Percentiles rank a stretch among this genome's conserved stretches.
phyloP scores from a whole-genome alignment of 1,140 invertebrate species.

The Eulimnadia texana region DNA sequence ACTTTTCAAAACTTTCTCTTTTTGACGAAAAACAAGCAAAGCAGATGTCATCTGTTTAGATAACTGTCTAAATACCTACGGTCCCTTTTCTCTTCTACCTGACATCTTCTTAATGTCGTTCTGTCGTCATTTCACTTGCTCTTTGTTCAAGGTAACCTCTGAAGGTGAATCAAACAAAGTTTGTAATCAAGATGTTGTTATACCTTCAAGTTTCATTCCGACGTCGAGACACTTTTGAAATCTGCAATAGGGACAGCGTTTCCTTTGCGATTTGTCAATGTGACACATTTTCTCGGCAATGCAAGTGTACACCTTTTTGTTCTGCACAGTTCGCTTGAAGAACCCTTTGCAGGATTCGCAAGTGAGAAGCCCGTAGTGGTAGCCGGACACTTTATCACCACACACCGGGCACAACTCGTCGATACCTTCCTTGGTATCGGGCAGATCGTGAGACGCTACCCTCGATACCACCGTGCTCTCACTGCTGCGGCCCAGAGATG shows the following conservation, averaged over 20 bases:
- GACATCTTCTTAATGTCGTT: too few species aligned
- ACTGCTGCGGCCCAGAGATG: background rate
- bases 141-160: too few species aligned
- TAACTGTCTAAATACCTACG: background rate
- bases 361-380: slow-evolving; percentile 97
- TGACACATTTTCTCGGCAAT: slow-evolving; percentile 92
- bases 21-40: background rate
- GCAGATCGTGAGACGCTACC: slow-evolving; percentile 43
- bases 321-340: slow-evolving; percentile 99
- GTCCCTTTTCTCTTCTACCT: too few species aligned
- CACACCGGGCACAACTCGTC: slow-evolving; percentile 97
- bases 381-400: slow-evolving; percentile 97
- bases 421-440: slow-evolving; percentile 83
- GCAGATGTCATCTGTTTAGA: background rate
- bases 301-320: slow-evolving; percentile 97
- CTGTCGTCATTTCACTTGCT: too few species aligned
- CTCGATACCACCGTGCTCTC: background rate
- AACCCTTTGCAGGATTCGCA: slow-evolving; percentile 99
- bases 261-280: slow-evolving; percentile 95
- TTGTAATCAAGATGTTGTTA: too few species aligned
- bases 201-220: slow-evolving; percentile 99
- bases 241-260: slow-evolving; percentile 93
- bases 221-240: slow-evolving; percentile 98
- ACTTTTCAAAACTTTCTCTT: background rate
- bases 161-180: too few species aligned